These are phyloP conservation scores for Zosterops borbonicus DNA, from an alignment of 2,113 vertebrate species.

Conservation along the genomic window DNA sequence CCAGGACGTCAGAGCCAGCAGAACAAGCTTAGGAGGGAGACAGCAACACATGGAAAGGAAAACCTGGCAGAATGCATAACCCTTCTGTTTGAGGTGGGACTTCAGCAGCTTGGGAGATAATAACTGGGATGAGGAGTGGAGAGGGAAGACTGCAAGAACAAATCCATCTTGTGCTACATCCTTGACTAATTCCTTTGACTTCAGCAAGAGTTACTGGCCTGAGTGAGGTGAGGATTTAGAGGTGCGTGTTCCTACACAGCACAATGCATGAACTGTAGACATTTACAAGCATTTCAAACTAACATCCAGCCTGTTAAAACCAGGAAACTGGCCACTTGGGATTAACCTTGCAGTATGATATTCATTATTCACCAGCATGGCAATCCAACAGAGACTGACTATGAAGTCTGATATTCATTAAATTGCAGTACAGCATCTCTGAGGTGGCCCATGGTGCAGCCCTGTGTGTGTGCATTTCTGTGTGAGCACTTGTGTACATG, in stretches of 20 bases:
- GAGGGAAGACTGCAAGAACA: background rate
- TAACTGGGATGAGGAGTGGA: background rate
- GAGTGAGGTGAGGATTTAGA: background rate
- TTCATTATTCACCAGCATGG: constrained; percentile 39
- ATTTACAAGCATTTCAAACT: constrained; percentile 31
- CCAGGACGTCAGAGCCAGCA: background rate
- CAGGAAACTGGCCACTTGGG: constrained; percentile 29
- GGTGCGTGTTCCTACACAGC: background rate
- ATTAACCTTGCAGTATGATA: constrained; percentile 31
- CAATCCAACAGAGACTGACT: background rate
- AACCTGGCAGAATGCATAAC: background rate
- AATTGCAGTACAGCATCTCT: constrained; percentile 4
- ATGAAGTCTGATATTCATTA: constrained; percentile 56
- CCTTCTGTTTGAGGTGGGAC: background rate
- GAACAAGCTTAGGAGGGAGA: background rate
- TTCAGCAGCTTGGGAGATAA: background rate
- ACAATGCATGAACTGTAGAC: background rate
- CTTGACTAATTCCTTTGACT: background rate
- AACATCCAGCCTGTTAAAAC: constrained; percentile 37
- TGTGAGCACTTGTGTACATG: background rate
- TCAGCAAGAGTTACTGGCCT: background rate
- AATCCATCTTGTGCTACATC: background rate
- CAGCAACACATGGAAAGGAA: background rate
- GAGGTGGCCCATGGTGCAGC: background rate
- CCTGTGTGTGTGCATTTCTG: background rate